A percentile compares a stretch with the other conserved stretches of the same genome.
Evolutionary conservation across 2,888 invertebrate genomes (phyloP).

Genomic region (Athalia rosae): DNA sequence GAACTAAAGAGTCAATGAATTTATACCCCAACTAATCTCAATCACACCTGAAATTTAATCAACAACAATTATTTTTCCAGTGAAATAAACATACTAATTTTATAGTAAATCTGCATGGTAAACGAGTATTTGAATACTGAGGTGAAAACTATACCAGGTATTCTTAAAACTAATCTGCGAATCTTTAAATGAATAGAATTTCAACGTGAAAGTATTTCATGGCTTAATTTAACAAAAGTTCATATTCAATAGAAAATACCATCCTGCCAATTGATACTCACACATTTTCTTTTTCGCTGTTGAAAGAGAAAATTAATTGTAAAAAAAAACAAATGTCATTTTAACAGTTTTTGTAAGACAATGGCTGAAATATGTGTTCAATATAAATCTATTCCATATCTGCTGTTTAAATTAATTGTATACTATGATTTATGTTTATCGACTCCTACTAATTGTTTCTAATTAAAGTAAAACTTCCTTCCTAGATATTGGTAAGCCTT

Average conservation of each 20-base stretch:
- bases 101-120: no score
- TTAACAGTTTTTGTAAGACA: neutral
- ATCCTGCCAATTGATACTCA: neutral
- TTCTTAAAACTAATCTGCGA: conserved; percentile 7
- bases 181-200: no score
- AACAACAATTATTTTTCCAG: no score
- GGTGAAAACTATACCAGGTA: conserved; percentile 4
- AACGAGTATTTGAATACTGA: conserved; percentile 28
- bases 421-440: conserved; percentile 14
- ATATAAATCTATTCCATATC: conserved; percentile 13
- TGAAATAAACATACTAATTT: no score
- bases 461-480: neutral
- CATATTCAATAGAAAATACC: neutral
- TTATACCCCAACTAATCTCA: neutral
- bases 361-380: neutral
- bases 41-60: neutral
- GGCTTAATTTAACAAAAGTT: no score
- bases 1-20: no score
- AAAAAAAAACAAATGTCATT: neutral
- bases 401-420: conserved; percentile 26
- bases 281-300: neutral
- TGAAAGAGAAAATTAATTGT: neutral
- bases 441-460: conserved; percentile 17
- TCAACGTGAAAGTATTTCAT: no score
- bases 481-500: conserved; percentile 36